phyloP scores from a whole-genome alignment of 2,113 vertebrate species.

The Myanophis thanlyinensis region DNA sequence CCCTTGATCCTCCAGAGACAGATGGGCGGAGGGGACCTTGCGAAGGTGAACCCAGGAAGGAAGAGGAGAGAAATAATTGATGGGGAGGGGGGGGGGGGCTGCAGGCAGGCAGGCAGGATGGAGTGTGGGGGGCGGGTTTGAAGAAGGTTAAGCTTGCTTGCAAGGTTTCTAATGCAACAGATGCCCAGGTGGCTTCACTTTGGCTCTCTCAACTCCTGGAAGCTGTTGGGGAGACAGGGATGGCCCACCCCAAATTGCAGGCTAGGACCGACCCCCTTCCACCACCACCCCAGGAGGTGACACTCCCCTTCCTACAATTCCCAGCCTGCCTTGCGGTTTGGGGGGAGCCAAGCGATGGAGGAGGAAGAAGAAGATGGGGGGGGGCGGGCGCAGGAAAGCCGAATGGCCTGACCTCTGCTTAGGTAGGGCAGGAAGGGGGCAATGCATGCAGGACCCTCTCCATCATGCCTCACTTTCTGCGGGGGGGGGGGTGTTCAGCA shows the following conservation, averaged over 20 bases:
- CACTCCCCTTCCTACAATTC: not conserved
- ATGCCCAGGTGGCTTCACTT: not conserved
- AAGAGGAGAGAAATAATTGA: not conserved
- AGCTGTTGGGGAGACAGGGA: not conserved
- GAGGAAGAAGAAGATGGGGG: too few relatives aligned
- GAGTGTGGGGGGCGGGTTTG: too few relatives aligned
- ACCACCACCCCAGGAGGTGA: not conserved
- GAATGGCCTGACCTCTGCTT: not conserved
- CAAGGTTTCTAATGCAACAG: not conserved
- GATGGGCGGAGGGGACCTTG: constrained; percentile 47
- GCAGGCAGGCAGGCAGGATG: not conserved
- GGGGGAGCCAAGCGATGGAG: too few relatives aligned
- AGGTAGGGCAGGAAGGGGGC: not conserved
- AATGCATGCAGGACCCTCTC: not conserved
- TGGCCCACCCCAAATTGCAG: not conserved
- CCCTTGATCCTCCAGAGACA: constrained; percentile 51
- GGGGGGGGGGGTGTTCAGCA: not conserved
- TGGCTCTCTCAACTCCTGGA: not conserved
- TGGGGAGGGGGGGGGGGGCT: not conserved
- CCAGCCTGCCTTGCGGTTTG: not conserved
- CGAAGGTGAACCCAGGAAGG: constrained; percentile 35
- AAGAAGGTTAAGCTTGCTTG: constrained; percentile 26
- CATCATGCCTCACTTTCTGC: not conserved
- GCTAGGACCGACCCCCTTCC: not conserved
- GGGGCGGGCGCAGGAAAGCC: accelerated